Conservation (phyloP, 2,888 invertebrate species). For the Alloscopus bannaensis region DNA sequence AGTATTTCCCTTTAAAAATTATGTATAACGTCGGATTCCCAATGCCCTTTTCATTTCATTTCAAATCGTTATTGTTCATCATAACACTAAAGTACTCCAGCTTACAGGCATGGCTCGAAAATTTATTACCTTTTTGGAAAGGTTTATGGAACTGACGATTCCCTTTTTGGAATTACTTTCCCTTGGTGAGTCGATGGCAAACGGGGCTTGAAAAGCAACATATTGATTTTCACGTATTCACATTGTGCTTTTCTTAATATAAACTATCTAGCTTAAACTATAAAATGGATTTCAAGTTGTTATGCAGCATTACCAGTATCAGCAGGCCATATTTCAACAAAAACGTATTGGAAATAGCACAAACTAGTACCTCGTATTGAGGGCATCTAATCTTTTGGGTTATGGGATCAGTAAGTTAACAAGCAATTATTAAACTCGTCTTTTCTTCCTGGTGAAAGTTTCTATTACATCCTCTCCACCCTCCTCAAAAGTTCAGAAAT, state of each 20-base stretch:
- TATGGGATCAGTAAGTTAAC: conserved; percentile 37
- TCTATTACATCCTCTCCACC: not conserved
- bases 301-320: too few species aligned
- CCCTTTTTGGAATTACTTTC: conserved; percentile 59
- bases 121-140: conserved; percentile 60
- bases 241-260: too few species aligned
- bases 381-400: conserved; percentile 43
- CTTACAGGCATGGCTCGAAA: conserved; percentile 30
- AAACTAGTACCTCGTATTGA: not conserved
- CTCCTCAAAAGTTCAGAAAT: not conserved
- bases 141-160: conserved; percentile 62
- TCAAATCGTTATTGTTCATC: conserved; percentile 59
- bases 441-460: conserved; percentile 4
- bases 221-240: too few species aligned
- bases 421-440: conserved; percentile 50
- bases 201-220: conserved; percentile 25
- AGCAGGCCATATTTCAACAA: conserved; percentile 47
- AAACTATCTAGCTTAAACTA: too few species aligned
- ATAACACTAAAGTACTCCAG: conserved; percentile 45
- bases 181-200: conserved; percentile 37
- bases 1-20: conserved; percentile 30
- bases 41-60: conserved; percentile 51
- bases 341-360: conserved; percentile 46
- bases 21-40: conserved; percentile 33
- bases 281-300: too few species aligned